Evolutionary conservation across 2,888 invertebrate species (phyloP).

Genomic region (Patella caerulea): DNA sequence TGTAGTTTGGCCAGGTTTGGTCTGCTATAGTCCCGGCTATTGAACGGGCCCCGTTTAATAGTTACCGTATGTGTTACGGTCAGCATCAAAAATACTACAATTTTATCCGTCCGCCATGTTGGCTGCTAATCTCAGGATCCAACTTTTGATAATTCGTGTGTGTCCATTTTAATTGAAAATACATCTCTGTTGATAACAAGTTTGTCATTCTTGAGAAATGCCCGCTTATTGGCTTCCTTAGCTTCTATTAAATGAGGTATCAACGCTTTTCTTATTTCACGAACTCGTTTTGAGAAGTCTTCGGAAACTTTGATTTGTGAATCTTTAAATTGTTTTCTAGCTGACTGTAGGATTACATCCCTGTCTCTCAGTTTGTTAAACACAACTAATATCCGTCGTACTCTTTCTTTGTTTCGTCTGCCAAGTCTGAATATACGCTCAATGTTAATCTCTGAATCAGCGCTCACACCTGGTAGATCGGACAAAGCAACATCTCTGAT

Average conservation of each 20-base stretch:
- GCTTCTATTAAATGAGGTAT: neutral
- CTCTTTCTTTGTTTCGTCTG: neutral
- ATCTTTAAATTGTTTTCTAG: neutral
- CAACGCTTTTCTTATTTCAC: neutral
- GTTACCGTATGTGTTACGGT: too few species aligned
- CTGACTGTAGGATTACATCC: neutral
- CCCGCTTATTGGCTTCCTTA: neutral
- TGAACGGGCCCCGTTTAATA: too few species aligned
- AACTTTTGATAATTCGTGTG: neutral
- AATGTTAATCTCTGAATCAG: conserved; percentile 1
- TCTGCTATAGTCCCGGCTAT: too few species aligned
- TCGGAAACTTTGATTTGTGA: neutral
- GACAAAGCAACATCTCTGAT: neutral
- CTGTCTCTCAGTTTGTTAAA: neutral
- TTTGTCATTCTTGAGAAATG: neutral
- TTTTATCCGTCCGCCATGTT: neutral
- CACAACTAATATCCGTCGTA: neutral
- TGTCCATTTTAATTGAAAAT: conserved; percentile 6
- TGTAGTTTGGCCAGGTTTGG: too few species aligned
- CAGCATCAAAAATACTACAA: neutral
- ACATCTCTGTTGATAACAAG: neutral
- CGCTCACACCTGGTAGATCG: neutral
- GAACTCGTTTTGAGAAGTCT: neutral
- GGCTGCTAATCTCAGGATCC: too few species aligned
- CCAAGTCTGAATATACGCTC: neutral